Evolutionary conservation across 1,140 invertebrate species (phyloP), one percentile per base, ranked within the genome.

Genomic region (Zaprionus kolodkinae): DNA sequence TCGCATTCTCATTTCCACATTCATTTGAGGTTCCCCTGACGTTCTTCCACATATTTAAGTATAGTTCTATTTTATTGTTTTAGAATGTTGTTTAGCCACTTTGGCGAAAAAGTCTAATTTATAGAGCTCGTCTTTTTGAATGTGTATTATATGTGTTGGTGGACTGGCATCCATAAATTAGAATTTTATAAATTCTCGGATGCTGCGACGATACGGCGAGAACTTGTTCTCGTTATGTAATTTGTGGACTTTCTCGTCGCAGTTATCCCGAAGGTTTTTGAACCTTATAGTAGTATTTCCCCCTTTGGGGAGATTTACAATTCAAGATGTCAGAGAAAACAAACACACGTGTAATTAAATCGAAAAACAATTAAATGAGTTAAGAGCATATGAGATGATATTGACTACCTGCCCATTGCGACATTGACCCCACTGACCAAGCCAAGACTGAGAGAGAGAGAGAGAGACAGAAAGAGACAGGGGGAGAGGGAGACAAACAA

Each of bases 1-100:
- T 33, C 40, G 67, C 61, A 55, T 67, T 80, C 76, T 78, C 65
- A 78, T 75, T 87, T 78, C 80, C 73, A 83, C 67, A 80, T 83
- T 76, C 40, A 48, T 79, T 72, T 81, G 68, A 63, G 72, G 38
- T 45, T 65, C 61, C 21, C 30, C 52, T 36, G 13, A 30, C 21
- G 52, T 60, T 40, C 59, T 21, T 52, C 7, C 6, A 48, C 40
- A 52, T 35, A 66, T 33, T 72, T 55, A 55, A 35, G 45, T 43
- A 67, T 79, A 81, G 84, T 78, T 76, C 54, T 61, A 40, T 76
- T 69, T 89, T 89, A 89, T 89, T 72, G 81, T 66, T 77, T 89
- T 89, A 89, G 85, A 89, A 85, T 89, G 85, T 89, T 89, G 85
- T 61, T 72, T 70, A 74, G 78, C 86, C 81, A 89, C 86, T 89